These are phyloP conservation scores for Heteronetta atricapilla DNA, from an alignment of 2,113 vertebrate species.

Conservation along the genomic window DNA sequence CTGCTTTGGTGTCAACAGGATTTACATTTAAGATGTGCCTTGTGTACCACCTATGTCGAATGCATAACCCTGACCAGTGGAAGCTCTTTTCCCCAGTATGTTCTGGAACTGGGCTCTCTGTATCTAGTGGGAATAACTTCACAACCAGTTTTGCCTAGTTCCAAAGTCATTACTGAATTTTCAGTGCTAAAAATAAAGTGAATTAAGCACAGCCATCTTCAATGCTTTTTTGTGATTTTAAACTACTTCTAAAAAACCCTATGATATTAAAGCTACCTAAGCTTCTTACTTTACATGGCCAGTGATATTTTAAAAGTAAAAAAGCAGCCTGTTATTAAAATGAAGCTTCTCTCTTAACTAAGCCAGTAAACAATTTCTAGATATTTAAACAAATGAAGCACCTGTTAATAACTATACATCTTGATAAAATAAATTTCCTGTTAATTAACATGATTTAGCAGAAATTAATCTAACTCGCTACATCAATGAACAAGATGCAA, in stretches of 20 bases:
- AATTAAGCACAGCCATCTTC: not conserved
- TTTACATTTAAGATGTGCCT: not conserved
- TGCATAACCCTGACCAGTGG: not conserved
- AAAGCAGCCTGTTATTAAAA: not conserved
- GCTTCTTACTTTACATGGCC: not conserved
- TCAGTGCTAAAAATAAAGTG: not conserved
- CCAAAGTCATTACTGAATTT: not conserved
- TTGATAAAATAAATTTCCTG: constrained; percentile 9
- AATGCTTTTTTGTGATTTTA: not conserved
- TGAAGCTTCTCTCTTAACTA: not conserved
- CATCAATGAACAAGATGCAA: not conserved
- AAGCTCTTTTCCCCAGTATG: not conserved
- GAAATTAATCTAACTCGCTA: not conserved
- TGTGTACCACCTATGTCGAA: not conserved
- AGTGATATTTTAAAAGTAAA: not conserved
- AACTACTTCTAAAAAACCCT: not conserved
- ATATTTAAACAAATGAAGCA: constrained; percentile 25
- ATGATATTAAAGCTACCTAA: not conserved
- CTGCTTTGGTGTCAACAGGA: not conserved
- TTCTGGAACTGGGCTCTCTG: not conserved
- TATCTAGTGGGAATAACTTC: not conserved
- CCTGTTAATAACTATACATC: constrained; percentile 24
- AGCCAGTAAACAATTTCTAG: constrained; percentile 4
- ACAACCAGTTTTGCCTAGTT: not conserved
- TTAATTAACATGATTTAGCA: constrained; percentile 38